Evolutionary conservation across 2,113 vertebrate genomes (phyloP).

Genomic region (Illadopsis cleaveri): DNA sequence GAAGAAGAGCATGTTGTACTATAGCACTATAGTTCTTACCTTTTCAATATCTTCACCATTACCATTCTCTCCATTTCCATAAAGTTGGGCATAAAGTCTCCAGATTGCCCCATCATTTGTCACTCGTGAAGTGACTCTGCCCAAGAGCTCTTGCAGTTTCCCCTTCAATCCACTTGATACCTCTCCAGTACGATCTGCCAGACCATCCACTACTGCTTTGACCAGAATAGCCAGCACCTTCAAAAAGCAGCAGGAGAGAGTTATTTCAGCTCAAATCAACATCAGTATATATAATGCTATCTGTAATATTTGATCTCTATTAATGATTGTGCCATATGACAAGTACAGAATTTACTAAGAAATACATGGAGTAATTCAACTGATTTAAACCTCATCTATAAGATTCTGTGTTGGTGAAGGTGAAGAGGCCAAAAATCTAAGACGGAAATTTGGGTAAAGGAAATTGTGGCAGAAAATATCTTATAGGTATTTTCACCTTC

Average conservation of each 20-base stretch:
- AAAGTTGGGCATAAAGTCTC: constrained; percentile 86
- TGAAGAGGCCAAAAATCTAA: neutral
- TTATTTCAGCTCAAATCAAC: neutral
- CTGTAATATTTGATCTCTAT: neutral
- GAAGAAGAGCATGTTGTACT: neutral
- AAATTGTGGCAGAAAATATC: neutral
- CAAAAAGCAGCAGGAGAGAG: neutral
- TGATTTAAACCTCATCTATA: neutral
- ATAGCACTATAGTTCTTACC: constrained; percentile 56
- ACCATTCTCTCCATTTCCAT: constrained; percentile 80
- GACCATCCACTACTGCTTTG: constrained; percentile 77
- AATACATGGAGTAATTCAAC: neutral
- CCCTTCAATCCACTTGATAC: constrained; percentile 63
- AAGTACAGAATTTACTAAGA: neutral
- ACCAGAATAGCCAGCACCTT: constrained; percentile 92
- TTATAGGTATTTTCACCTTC: neutral
- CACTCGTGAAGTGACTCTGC: constrained; percentile 87
- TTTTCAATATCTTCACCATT: constrained; percentile 86
- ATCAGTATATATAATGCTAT: neutral
- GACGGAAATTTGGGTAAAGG: neutral
- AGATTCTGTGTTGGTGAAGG: neutral
- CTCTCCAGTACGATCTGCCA: constrained; percentile 78
- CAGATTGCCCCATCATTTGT: constrained; percentile 85
- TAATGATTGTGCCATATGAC: neutral
- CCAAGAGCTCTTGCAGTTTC: constrained; percentile 88